A percentile compares a stretch with the other conserved stretches of the same genome.
phyloP scores from a whole-genome alignment of 2,888 invertebrate species.

The Synergus umbraculus region DNA sequence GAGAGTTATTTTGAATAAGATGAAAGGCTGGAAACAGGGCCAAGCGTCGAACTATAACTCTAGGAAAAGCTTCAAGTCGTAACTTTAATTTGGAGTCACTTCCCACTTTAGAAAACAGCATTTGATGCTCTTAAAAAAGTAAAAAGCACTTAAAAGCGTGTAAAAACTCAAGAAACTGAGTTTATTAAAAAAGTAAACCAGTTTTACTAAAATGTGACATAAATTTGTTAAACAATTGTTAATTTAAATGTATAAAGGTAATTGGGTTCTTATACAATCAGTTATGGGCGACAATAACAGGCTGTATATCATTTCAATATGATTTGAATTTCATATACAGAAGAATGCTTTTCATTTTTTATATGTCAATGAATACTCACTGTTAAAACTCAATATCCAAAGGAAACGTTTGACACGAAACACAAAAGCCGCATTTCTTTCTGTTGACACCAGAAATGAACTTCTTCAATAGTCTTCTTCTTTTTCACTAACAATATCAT shows the following conservation, averaged over 20 bases:
- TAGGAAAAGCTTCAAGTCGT: conserved; percentile 18
- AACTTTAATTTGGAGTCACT: conserved; percentile 19
- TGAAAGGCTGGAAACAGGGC: conserved; percentile 16
- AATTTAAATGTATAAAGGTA: too few species aligned
- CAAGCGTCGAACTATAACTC: conserved; percentile 9
- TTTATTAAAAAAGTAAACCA: not conserved
- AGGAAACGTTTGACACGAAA: not conserved
- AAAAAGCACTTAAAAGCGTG: conserved; percentile 2
- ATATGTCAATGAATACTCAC: not conserved
- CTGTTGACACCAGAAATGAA: not conserved
- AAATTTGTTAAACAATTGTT: not conserved
- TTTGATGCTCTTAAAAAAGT: conserved; percentile 3
- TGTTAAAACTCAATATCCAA: conserved; percentile 22
- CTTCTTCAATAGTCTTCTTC: conserved; percentile 16
- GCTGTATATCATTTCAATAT: not conserved
- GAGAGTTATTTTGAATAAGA: conserved; percentile 25
- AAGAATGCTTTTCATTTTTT: not conserved
- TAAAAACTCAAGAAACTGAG: not conserved
- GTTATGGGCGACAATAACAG: too few species aligned
- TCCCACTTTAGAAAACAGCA: conserved; percentile 18
- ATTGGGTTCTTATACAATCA: too few species aligned
- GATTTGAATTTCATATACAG: not conserved
- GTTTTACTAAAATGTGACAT: not conserved
- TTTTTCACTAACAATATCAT: conserved; percentile 25
- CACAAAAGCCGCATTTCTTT: conserved; percentile 31